These are phyloP conservation scores for Andrena trimmerana DNA, from an alignment of 2,888 invertebrate species.

Conservation along the genomic window DNA sequence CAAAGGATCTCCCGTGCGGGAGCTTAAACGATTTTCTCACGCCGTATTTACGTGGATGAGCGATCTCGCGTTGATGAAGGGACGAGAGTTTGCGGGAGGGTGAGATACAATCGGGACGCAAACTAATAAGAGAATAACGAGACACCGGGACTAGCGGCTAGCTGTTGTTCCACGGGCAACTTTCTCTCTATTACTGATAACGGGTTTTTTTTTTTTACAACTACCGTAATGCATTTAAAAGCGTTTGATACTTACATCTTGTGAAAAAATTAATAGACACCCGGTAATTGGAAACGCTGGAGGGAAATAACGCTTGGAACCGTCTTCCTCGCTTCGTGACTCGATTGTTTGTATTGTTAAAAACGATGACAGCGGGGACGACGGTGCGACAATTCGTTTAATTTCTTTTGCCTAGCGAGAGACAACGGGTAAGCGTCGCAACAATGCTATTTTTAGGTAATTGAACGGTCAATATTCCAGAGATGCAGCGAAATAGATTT, in stretches of 20 bases:
- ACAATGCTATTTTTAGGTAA: not conserved
- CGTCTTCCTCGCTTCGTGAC: constrained; percentile 1
- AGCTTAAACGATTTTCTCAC: constrained; percentile 73
- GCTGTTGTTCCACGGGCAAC: constrained; percentile 26
- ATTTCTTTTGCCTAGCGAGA: not conserved
- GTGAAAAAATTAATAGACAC: constrained; percentile 42
- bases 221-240: constrained; percentile 35
- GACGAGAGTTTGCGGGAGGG: constrained; percentile 47
- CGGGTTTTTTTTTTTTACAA: constrained; percentile 10
- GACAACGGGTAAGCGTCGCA: not conserved
- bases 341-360: constrained; percentile 19
- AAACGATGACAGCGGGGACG: constrained; percentile 8
- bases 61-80: constrained; percentile 68
- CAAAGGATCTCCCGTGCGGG: constrained; percentile 68
- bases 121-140: constrained; percentile 56
- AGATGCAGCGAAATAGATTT: not conserved
- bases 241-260: constrained; percentile 20
- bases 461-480: not conserved
- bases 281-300: constrained; percentile 24
- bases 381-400: not conserved
- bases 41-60: constrained; percentile 71
- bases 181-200: constrained; percentile 54
- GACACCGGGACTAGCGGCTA: constrained; percentile 30
- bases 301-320: constrained; percentile 11
- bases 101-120: constrained; percentile 54